phyloP scores from a whole-genome alignment of 2,888 invertebrate species.

The Helobdella robusta region DNA sequence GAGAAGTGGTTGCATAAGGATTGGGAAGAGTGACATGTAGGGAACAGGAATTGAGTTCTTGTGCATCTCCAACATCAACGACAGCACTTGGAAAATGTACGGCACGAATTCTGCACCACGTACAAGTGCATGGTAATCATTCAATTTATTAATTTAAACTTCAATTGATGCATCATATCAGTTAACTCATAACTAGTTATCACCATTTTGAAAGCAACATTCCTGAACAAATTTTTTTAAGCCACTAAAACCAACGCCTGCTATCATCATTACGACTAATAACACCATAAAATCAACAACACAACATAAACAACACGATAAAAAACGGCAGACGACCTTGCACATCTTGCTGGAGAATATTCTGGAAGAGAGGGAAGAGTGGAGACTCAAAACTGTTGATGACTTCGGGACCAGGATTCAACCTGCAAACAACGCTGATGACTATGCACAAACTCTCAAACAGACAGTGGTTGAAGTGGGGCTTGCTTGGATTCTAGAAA shows the following conservation, averaged over 20 bases:
- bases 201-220: too few species aligned
- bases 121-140: too few species aligned
- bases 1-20: slow-evolving; percentile 74
- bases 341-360: slow-evolving; percentile 83
- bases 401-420: slow-evolving; percentile 55
- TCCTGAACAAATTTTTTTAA: too few species aligned
- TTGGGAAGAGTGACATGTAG: slow-evolving; percentile 81
- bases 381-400: slow-evolving; percentile 68
- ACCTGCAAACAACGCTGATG: slow-evolving; percentile 62
- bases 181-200: too few species aligned
- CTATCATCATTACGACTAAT: too few species aligned
- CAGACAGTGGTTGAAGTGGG: slow-evolving; percentile 94
- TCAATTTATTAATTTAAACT: too few species aligned
- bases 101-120: slow-evolving; percentile 81
- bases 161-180: too few species aligned
- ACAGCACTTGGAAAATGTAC: slow-evolving; percentile 93
- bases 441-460: slow-evolving; percentile 83
- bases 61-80: slow-evolving; percentile 67
- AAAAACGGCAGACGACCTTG: too few species aligned
- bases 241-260: too few species aligned
- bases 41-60: slow-evolving; percentile 57
- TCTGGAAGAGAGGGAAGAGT: slow-evolving; percentile 87
- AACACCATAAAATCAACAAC: too few species aligned
- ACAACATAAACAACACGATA: too few species aligned
- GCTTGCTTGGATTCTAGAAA: slow-evolving; percentile 74